phyloP scores from a whole-genome alignment of 2,888 invertebrate genomes.

The Agonopterix heracliana region DNA sequence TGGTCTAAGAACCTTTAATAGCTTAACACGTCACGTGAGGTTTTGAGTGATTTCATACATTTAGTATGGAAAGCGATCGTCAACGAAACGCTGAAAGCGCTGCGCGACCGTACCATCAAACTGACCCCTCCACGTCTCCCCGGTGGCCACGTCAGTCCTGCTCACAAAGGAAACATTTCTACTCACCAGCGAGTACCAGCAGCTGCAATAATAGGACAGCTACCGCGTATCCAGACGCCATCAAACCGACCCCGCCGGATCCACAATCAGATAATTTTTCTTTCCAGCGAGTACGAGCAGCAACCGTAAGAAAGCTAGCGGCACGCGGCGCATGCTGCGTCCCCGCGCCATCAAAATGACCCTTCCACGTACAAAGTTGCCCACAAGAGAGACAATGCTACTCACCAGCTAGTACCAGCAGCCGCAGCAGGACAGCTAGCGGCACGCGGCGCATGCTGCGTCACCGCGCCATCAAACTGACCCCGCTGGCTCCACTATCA shows the following conservation, averaged over 20 bases:
- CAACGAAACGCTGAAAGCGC: slow-evolving; percentile 61
- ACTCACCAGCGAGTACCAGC: slow-evolving; percentile 46
- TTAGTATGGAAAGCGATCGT: slow-evolving; percentile 25
- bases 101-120: slow-evolving; percentile 66
- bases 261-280: too few species aligned
- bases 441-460: slow-evolving; percentile 63
- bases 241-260: slow-evolving; percentile 25
- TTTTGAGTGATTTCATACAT: too few species aligned
- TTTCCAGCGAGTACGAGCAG: slow-evolving; percentile 57
- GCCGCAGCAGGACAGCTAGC: slow-evolving; percentile 63
- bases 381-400: too few species aligned
- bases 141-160: too few species aligned
- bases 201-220: slow-evolving; percentile 66
- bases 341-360: slow-evolving; percentile 56
- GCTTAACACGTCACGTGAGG: too few species aligned
- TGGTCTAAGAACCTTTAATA: too few species aligned
- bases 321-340: slow-evolving; percentile 63
- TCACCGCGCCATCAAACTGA: slow-evolving; percentile 59
- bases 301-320: slow-evolving; percentile 65
- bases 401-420: slow-evolving; percentile 50
- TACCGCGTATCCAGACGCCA: slow-evolving; percentile 68
- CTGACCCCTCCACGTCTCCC: slow-evolving; percentile 11
- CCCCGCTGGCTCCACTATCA: slow-evolving; percentile 11
- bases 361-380: slow-evolving; percentile 6
- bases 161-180: too few species aligned